Percentiles rank a stretch among this genome's conserved stretches.
These are phyloP conservation scores for Paedocypris micromegethes DNA, from an alignment of 2,797 vertebrate genomes.

Conservation along the genomic window DNA sequence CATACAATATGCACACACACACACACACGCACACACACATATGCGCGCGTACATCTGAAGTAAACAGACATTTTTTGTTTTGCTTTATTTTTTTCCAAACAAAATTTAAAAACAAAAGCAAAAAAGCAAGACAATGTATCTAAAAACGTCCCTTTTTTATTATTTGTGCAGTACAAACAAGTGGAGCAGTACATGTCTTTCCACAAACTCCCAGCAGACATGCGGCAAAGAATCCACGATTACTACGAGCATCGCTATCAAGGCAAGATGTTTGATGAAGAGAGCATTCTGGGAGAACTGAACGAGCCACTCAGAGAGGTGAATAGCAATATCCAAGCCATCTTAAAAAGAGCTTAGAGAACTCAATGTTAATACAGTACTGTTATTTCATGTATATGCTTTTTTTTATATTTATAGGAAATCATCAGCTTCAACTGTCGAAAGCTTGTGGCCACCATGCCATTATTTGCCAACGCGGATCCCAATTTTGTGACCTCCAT, in stretches of 20 bases:
- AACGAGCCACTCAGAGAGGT: constrained; percentile 91
- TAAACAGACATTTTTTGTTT: too few species aligned
- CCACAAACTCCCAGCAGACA: constrained; percentile 93
- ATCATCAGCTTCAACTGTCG: constrained; percentile 99
- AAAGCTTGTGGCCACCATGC: constrained; percentile 96
- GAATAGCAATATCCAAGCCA: background rate
- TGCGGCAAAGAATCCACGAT: constrained; percentile 93
- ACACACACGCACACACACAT: too few species aligned
- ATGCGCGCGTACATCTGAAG: too few species aligned
- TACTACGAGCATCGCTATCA: constrained; percentile 98
- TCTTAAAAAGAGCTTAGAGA: too few species aligned
- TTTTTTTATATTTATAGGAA: constrained; percentile 69
- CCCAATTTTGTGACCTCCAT: constrained; percentile 98
- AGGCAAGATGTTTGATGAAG: constrained; percentile 99
- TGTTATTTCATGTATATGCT: background rate
- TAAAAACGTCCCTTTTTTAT: background rate
- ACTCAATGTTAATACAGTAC: too few species aligned
- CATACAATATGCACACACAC: too few species aligned
- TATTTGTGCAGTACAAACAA: constrained; percentile 84
- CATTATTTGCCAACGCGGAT: constrained; percentile 94
- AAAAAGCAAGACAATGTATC: too few species aligned
- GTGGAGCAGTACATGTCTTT: constrained; percentile 99
- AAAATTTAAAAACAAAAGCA: too few species aligned
- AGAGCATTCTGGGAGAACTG: constrained; percentile 94
- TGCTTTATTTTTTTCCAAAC: too few species aligned